Evolutionary conservation across 2,797 vertebrate species (phyloP).

Genomic region (Macropodus opercularis): DNA sequence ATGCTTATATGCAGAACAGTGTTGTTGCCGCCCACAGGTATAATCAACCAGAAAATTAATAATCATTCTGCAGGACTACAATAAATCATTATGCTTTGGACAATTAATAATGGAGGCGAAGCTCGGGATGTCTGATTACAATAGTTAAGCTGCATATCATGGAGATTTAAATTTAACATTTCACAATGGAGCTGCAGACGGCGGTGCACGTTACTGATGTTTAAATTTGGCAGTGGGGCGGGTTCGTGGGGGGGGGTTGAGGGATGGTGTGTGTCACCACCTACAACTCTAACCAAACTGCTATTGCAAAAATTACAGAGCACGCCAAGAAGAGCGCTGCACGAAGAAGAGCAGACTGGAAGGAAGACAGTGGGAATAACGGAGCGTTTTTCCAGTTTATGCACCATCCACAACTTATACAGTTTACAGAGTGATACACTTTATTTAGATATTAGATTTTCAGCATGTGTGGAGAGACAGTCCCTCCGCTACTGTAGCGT

Average conservation of each 20-base stretch:
- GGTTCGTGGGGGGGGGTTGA: slow-evolving; percentile 38
- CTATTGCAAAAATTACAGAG: slow-evolving; percentile 33
- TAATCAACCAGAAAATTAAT: slow-evolving; percentile 98
- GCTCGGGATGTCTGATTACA: slow-evolving; percentile 90
- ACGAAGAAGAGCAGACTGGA: slow-evolving; percentile 2
- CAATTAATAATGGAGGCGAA: slow-evolving; percentile 94
- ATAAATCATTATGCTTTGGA: slow-evolving; percentile 96
- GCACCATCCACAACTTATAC: too few species aligned
- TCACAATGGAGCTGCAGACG: slow-evolving; percentile 65
- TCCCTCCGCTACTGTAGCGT: neutral
- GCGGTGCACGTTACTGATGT: slow-evolving; percentile 67
- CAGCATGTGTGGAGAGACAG: neutral
- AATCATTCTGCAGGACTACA: slow-evolving; percentile 91
- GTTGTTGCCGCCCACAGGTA: slow-evolving; percentile 92
- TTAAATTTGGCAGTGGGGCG: slow-evolving; percentile 64
- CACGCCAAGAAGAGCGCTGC: neutral
- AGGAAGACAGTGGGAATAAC: neutral
- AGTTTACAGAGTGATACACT: too few species aligned
- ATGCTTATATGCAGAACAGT: slow-evolving; percentile 83
- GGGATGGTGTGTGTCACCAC: slow-evolving; percentile 60
- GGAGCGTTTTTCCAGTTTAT: neutral
- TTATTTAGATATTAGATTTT: neutral
- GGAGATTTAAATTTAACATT: slow-evolving; percentile 84
- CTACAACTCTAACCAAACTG: slow-evolving; percentile 39
- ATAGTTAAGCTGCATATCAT: slow-evolving; percentile 88